Percentiles rank a stretch among this genome's conserved stretches.
These are phyloP conservation scores for Damaliscus lunatus DNA, from an alignment of 2,113 vertebrate species.

Conservation along the genomic window DNA sequence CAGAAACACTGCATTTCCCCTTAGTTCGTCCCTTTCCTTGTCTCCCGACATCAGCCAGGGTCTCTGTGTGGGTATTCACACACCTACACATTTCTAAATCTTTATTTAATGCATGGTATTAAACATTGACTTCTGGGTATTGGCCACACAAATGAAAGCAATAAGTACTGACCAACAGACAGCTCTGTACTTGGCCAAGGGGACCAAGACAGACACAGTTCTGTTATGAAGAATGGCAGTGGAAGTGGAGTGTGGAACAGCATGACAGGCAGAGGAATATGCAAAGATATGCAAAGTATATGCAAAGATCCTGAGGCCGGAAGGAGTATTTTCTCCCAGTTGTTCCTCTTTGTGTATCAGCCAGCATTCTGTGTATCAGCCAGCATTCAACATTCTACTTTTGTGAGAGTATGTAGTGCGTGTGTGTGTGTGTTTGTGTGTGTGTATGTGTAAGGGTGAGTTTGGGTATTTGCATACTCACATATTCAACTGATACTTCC, in stretches of 20 bases:
- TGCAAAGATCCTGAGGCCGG: not conserved
- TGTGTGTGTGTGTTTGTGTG: accelerated
- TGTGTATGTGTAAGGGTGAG: not conserved
- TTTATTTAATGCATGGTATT: no score
- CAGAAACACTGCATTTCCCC: accelerated
- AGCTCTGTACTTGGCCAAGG: not conserved
- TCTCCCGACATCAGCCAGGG: not conserved
- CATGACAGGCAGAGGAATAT: accelerated
- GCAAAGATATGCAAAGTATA: not conserved
- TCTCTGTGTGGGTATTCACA: not conserved
- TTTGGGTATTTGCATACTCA: no score
- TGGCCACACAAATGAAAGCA: not conserved
- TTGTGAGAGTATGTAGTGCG: not conserved
- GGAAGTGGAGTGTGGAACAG: accelerated
- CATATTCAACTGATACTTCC: accelerated
- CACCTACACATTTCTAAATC: not conserved
- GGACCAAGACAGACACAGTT: accelerated
- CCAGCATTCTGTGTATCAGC: accelerated
- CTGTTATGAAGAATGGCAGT: accelerated
- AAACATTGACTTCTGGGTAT: not conserved
- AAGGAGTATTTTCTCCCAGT: accelerated
- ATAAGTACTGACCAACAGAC: not conserved
- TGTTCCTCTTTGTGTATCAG: accelerated
- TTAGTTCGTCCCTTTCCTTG: accelerated
- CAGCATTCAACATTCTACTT: not conserved